phyloP scores from a whole-genome alignment of 2,797 vertebrate genomes.

The Sebastes kiyomatsui region DNA sequence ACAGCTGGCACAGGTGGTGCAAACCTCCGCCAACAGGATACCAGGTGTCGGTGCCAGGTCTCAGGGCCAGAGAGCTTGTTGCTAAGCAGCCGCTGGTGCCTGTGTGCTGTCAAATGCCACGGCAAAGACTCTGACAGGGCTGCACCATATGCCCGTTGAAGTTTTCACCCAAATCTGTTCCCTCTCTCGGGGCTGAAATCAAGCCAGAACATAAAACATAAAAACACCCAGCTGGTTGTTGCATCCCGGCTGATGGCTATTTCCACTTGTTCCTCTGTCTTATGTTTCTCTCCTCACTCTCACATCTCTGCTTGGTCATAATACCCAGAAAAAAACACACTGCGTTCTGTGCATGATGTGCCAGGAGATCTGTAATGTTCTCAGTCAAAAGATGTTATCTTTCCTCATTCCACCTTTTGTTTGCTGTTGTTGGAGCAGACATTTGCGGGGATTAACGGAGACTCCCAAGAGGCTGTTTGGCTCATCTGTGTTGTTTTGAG shows the following conservation, averaged over 20 bases:
- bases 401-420: constrained; percentile 45
- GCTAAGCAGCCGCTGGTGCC: constrained; percentile 71
- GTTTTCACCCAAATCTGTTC: constrained; percentile 28
- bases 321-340: neutral
- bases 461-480: constrained; percentile 52
- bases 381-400: constrained; percentile 36
- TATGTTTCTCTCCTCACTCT: neutral
- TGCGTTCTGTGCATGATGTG: neutral
- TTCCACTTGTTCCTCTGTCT: constrained; percentile 10
- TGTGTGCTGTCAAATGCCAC: constrained; percentile 55
- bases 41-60: constrained; percentile 62
- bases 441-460: constrained; percentile 47
- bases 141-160: constrained; percentile 52
- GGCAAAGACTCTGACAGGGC: constrained; percentile 40
- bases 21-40: constrained; percentile 53
- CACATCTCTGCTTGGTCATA: neutral
- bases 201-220: constrained; percentile 22
- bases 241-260: neutral
- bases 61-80: constrained; percentile 63
- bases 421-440: constrained; percentile 41
- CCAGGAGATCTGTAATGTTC: constrained; percentile 12
- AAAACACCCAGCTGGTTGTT: constrained; percentile 39
- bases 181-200: constrained; percentile 15
- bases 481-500: constrained; percentile 61
- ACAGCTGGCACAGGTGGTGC: constrained; percentile 71